These are phyloP conservation scores for Gymnocypris eckloni DNA, from an alignment of 2,797 vertebrate species.

Conservation along the genomic window DNA sequence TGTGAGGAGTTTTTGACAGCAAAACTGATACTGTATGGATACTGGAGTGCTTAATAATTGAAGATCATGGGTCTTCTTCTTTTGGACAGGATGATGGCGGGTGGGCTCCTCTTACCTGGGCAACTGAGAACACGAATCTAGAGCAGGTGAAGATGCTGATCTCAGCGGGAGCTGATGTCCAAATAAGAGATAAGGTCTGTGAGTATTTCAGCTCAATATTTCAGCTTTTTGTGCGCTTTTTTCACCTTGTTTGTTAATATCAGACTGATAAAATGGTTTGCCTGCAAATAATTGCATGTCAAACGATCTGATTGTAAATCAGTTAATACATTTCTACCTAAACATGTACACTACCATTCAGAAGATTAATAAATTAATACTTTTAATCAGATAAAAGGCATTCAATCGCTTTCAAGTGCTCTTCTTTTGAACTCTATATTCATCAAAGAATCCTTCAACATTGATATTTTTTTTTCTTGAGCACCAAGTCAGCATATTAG, in stretches of 20 bases:
- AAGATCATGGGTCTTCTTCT: not conserved
- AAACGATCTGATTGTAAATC: not conserved
- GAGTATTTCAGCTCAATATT: not conserved
- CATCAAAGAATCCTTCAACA: too few relatives aligned
- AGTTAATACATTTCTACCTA: not conserved
- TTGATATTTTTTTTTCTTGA: not conserved
- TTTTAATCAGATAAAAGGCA: not conserved
- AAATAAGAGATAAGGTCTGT: conserved; percentile 93
- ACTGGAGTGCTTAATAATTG: not conserved
- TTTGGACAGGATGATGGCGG: conserved; percentile 87
- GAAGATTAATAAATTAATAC: not conserved
- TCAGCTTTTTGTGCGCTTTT: not conserved
- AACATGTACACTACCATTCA: not conserved
- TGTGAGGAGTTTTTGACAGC: not conserved
- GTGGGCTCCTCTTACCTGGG: conserved; percentile 98
- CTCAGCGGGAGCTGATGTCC: conserved; percentile 88
- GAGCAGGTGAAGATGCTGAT: conserved; percentile 91
- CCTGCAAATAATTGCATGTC: not conserved
- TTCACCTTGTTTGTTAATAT: not conserved
- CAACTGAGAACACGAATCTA: conserved; percentile 92
- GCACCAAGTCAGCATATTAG: not conserved
- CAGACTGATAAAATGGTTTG: not conserved
- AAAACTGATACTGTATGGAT: not conserved
- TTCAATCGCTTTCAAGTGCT: not conserved
- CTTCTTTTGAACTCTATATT: not conserved